These are phyloP conservation scores for Morbakka virulenta DNA, from an alignment of 30 jellyfish, hydroid and myxozoan species.

Conservation along the genomic window DNA sequence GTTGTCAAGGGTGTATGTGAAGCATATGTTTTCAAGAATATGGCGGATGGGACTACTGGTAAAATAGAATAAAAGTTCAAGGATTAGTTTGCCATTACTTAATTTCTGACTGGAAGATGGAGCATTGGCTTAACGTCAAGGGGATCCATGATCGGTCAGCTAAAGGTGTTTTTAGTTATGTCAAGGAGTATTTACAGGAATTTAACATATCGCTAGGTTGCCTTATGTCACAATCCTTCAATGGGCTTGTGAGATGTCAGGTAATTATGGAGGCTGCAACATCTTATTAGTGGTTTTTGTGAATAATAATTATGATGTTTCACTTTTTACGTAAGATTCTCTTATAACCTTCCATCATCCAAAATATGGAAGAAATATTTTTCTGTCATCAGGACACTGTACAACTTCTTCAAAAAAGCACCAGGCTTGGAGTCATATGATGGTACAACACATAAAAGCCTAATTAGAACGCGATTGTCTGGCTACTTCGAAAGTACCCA, in stretches of 20 bases:
- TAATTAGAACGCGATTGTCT: slow-evolving; percentile 1
- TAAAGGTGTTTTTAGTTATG: not conserved
- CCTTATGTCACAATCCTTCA: not conserved
- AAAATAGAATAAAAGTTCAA: not conserved
- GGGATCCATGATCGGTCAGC: not conserved
- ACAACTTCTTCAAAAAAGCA: not conserved
- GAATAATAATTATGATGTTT: not conserved
- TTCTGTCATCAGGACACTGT: not conserved
- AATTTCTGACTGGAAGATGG: not conserved
- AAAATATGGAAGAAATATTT: not conserved
- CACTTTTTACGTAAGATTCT: not conserved
- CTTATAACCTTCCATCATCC: not conserved
- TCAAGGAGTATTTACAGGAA: not conserved
- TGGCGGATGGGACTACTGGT: slow-evolving; percentile 29
- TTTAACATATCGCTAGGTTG: not conserved
- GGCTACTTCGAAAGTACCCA: slow-evolving; percentile 5
- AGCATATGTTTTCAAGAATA: not conserved
- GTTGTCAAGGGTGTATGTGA: not conserved
- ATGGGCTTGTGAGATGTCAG: not conserved
- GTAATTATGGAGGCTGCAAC: not conserved
- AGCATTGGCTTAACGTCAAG: not conserved
- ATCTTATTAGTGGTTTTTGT: not conserved
- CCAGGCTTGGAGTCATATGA: not conserved
- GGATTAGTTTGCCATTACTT: slow-evolving; percentile 1
- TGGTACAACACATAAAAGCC: not conserved